phyloP scores from a whole-genome alignment of 2,113 vertebrate species.

The Zosterops japonicus region DNA sequence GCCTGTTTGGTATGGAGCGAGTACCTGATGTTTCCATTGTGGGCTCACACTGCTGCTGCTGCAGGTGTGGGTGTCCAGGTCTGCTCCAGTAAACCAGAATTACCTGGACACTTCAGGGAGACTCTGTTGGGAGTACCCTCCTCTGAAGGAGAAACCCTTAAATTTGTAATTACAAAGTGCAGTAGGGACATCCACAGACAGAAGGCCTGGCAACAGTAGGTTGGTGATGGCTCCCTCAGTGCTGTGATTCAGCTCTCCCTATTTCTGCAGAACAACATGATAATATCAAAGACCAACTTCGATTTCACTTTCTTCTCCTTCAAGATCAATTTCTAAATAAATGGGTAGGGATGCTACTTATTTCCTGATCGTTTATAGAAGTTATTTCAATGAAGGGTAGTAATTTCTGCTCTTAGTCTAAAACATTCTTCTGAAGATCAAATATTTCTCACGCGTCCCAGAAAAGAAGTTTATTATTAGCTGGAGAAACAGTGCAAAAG shows the following conservation, averaged over 20 bases:
- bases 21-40: accelerated
- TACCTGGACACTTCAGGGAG: not conserved
- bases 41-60: not conserved
- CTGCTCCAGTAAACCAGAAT: not conserved
- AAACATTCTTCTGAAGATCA: not conserved
- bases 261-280: not conserved
- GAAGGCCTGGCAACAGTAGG: not conserved
- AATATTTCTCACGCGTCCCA: not conserved
- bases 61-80: too few relatives aligned
- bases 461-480: not conserved
- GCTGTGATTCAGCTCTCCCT: not conserved
- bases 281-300: not conserved
- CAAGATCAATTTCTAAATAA: not conserved
- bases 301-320: not conserved
- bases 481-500: slow-evolving; percentile 1
- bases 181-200: not conserved
- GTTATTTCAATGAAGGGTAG: not conserved
- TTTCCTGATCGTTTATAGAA: not conserved
- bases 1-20: accelerated
- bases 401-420: not conserved
- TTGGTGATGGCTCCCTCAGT: not conserved
- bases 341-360: not conserved
- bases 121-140: not conserved
- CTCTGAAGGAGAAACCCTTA: not conserved
- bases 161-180: not conserved